Evolutionary conservation across 2,797 vertebrate species (phyloP), one percentile per base, ranked within the genome.

Genomic region (Scleropages formosus): DNA sequence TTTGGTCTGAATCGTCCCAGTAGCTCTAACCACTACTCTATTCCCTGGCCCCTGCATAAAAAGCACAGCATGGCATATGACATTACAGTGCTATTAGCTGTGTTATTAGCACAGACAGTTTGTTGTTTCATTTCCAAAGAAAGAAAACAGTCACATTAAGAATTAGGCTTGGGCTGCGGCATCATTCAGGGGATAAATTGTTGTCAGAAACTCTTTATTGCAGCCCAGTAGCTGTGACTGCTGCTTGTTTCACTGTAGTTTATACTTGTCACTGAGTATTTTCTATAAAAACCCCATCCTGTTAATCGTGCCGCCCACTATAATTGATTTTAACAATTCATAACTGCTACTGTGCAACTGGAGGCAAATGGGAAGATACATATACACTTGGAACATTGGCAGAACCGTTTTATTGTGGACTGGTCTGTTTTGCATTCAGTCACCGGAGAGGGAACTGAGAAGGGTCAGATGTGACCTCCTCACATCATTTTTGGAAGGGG

Each of bases 251-350:
- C 39, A 68, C 39, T 47, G 16, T 24, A 11, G 66, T 49, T 49
- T 68, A 13, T 51, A 12, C 27, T n/a, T 24, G 49, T 44, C n/a
- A 31, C 20, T 18, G 8, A 16, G 24, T 6, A 11, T 64, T 27
- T 64, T 13, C 8, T 8, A 3, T 7, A 22, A 16, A 27, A 26
- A 27, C 8, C 1, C 20, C 20, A 68, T 31, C 11, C 44, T 10
- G 51, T 69, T 24, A 24, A 53, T 49, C 51, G 8, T 22, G 15
- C 51, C 6, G 69, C 20, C 39, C 49, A 49, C 24, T 24, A 22
- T 44, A 69, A 69, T 69, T 69, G 15, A 69, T 69, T 69, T 27
- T 69, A 69, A 22, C 66, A 18, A 22, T 53, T 7, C 67, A 2
- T 39, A 39, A 39, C 31, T 6, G 31, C 31, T 39, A 39, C 6